Percentiles rank a stretch among this genome's conserved stretches.
Conservation (phyloP, 2,888 invertebrate genomes). For the Agrilus biguttatus region DNA sequence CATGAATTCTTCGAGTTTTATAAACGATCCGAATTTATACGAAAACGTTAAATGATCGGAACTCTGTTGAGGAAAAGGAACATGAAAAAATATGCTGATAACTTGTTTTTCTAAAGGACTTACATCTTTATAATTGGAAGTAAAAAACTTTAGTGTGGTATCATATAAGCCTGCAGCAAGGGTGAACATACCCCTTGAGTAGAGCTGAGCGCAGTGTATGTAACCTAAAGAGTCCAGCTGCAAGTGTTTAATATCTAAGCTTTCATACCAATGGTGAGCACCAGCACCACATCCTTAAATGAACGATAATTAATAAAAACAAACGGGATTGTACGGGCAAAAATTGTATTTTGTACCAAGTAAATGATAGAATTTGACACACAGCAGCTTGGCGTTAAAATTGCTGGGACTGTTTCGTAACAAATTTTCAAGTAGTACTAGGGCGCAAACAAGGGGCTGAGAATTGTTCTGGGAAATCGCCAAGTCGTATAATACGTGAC, state of each 20-base stretch:
- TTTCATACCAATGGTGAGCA: constrained; percentile 59
- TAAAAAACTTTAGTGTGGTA: constrained; percentile 71
- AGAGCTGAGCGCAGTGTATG: constrained; percentile 60
- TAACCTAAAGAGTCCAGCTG: constrained; percentile 87
- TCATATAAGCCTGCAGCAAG: constrained; percentile 57
- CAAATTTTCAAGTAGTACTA: constrained; percentile 58
- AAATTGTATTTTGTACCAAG: no score
- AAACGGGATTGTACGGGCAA: no score
- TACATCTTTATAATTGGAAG: constrained; percentile 79
- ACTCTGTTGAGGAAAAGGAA: constrained; percentile 41
- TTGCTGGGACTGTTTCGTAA: constrained; percentile 70
- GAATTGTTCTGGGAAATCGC: constrained; percentile 39
- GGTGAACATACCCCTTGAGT: constrained; percentile 55
- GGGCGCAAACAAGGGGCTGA: constrained; percentile 44
- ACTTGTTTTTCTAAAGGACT: constrained; percentile 21
- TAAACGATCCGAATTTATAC: constrained; percentile 89
- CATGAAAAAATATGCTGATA: not conserved
- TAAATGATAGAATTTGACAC: constrained; percentile 66
- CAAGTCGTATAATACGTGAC: constrained; percentile 49
- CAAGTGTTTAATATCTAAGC: constrained; percentile 82
- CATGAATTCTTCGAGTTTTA: constrained; percentile 81
- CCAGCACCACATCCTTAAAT: constrained; percentile 54
- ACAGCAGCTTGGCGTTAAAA: constrained; percentile 75
- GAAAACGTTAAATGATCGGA: constrained; percentile 83
- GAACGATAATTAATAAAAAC: not conserved